These are phyloP conservation scores for Antheraea mylitta DNA, from an alignment of 1,140 invertebrate genomes.

Conservation along the genomic window DNA sequence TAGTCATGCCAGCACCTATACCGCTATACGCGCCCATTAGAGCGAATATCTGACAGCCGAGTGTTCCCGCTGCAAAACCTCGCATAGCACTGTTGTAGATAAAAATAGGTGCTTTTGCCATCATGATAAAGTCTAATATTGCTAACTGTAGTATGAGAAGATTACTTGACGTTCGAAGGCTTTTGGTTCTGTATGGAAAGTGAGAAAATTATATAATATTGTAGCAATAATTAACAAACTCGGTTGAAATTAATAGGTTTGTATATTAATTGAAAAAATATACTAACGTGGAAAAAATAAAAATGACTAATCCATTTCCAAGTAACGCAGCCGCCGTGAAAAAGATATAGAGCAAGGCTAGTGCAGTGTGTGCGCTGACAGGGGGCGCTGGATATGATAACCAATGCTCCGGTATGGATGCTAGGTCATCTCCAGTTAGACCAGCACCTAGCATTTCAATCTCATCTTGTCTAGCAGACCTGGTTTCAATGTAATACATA, in stretches of 20 bases:
- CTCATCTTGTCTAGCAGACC: constrained; percentile 32
- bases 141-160: constrained; percentile 94
- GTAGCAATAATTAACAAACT: not conserved
- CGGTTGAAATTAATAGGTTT: not conserved
- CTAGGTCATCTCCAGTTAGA: constrained; percentile 86
- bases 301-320: constrained; percentile 94
- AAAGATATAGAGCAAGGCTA: constrained; percentile 89
- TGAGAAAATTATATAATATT: constrained; percentile 18
- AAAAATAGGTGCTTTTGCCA: constrained; percentile 91
- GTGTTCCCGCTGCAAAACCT: constrained; percentile 85
- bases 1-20: constrained; percentile 89
- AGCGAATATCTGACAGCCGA: constrained; percentile 89
- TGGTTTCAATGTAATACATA: not conserved
- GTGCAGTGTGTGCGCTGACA: constrained; percentile 89
- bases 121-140: constrained; percentile 92
- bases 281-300: constrained; percentile 89
- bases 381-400: constrained; percentile 88
- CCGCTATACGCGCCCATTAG: constrained; percentile 88
- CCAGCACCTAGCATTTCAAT: constrained; percentile 86
- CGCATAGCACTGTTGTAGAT: constrained; percentile 91
- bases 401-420: constrained; percentile 91
- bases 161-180: constrained; percentile 92
- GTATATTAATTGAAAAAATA: not conserved
- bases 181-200: constrained; percentile 84
- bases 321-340: constrained; percentile 88